Evolutionary conservation across 2,797 vertebrate genomes (phyloP).

Genomic region (Oreonectes daqikongensis): DNA sequence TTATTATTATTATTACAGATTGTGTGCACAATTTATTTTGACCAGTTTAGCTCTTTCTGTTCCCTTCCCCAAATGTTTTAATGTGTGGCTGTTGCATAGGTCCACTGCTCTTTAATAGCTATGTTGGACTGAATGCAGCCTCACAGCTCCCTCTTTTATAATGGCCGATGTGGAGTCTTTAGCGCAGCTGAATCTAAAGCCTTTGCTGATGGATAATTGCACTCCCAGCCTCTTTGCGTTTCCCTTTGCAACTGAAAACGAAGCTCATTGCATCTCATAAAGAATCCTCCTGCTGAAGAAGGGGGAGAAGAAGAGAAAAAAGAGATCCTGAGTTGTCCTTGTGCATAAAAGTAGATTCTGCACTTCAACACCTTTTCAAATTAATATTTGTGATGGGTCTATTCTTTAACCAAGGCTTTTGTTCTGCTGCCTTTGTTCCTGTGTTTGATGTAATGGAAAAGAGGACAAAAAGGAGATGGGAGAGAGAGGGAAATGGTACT

Average conservation of each 20-base stretch:
- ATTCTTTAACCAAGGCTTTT: constrained; percentile 99
- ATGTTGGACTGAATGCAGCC: constrained; percentile 83
- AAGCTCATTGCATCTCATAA: constrained; percentile 98
- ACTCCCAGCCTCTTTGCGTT: constrained; percentile 93
- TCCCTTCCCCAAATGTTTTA: constrained; percentile 31
- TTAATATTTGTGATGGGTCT: constrained; percentile 99
- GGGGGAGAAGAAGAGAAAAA: constrained; percentile 66
- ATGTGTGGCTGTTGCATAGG: constrained; percentile 30
- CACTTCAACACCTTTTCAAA: constrained; percentile 99
- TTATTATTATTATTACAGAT: no score
- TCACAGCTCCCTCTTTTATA: constrained; percentile 87
- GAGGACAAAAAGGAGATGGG: constrained; percentile 99
- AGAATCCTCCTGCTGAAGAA: constrained; percentile 81
- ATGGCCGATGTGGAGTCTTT: constrained; percentile 90
- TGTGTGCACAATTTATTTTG: neutral
- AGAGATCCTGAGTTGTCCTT: constrained; percentile 99
- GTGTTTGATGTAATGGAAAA: constrained; percentile 99
- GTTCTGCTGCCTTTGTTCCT: constrained; percentile 99
- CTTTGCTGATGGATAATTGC: constrained; percentile 99
- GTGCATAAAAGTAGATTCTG: constrained; percentile 99
- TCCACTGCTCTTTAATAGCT: constrained; percentile 78
- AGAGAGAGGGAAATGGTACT: constrained; percentile 99
- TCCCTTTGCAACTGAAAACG: constrained; percentile 96
- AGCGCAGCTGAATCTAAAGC: constrained; percentile 95
- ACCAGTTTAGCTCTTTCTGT: constrained; percentile 21